These are phyloP conservation scores for Phrynocephalus versicolor DNA, from an alignment of 2,113 vertebrate genomes.

Conservation along the genomic window DNA sequence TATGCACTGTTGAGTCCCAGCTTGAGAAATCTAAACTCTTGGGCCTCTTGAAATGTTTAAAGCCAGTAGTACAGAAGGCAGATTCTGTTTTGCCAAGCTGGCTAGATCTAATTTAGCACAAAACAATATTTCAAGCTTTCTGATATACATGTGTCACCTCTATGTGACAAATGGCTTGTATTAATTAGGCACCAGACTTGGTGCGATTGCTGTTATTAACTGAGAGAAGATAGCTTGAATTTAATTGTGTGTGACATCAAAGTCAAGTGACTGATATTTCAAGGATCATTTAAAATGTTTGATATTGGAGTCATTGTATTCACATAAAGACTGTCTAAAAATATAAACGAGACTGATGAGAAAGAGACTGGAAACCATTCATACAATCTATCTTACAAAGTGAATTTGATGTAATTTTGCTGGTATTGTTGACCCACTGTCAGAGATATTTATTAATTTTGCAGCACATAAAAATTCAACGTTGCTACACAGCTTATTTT, in stretches of 20 bases:
- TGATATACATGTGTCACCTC: conserved; percentile 99
- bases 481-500: conserved; percentile 67
- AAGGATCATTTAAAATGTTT: conserved; percentile 99
- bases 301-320: conserved; percentile 99
- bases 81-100: conserved; percentile 74
- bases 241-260: conserved; percentile 99
- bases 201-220: conserved; percentile 99
- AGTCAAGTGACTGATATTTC: conserved; percentile 99
- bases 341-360: conserved; percentile 96
- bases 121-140: conserved; percentile 86
- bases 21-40: conserved; percentile 79
- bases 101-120: conserved; percentile 77
- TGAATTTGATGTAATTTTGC: conserved; percentile 84
- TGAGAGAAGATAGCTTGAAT: conserved; percentile 97
- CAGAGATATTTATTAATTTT: conserved; percentile 76
- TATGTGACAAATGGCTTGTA: conserved; percentile 99
- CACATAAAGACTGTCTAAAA: conserved; percentile 98
- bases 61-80: conserved; percentile 79
- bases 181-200: conserved; percentile 99
- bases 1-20: conserved; percentile 77
- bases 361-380: conserved; percentile 84
- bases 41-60: conserved; percentile 82
- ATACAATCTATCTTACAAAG: conserved; percentile 81
- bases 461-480: conserved; percentile 63
- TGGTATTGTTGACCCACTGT: conserved; percentile 61